These are phyloP conservation scores for Tonatia bakeri DNA, from an alignment of 2,113 vertebrate species.

Conservation along the genomic window DNA sequence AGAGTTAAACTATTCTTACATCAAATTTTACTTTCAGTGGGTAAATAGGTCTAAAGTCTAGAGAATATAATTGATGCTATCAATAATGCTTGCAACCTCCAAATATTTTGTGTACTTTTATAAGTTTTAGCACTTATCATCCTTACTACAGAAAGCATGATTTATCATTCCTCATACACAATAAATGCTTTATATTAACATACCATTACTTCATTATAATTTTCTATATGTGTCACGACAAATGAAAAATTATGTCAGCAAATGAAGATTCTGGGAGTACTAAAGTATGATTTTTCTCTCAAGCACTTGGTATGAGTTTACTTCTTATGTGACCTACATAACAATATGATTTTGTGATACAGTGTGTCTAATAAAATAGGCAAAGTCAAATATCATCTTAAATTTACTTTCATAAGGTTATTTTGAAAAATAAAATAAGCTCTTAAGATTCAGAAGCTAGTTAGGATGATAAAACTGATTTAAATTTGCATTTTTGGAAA, in stretches of 20 bases:
- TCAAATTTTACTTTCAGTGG: not conserved
- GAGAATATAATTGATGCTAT: not conserved
- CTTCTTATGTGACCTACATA: not conserved
- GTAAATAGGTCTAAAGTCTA: not conserved
- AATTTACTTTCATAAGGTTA: not conserved
- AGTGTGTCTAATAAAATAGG: constrained; percentile 13
- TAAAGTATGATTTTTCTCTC: constrained; percentile 10
- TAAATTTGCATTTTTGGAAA: not conserved
- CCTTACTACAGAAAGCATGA: not conserved
- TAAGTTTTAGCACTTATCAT: not conserved
- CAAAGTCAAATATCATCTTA: constrained; percentile 15
- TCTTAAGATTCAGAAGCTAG: constrained; percentile 37
- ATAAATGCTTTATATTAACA: not conserved
- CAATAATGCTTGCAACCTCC: not conserved
- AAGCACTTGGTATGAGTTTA: constrained; percentile 21
- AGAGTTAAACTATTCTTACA: not conserved
- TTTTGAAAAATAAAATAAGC: not conserved
- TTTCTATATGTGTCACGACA: constrained; percentile 12
- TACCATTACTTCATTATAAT: not conserved
- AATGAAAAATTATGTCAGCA: constrained; percentile 34
- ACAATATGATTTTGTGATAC: constrained; percentile 31
- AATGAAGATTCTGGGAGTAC: constrained; percentile 42
- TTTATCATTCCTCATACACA: not conserved
- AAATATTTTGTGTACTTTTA: not conserved
- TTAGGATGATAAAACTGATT: not conserved